Conservation (phyloP, 2,888 invertebrate species). For the Xanthia togata region DNA sequence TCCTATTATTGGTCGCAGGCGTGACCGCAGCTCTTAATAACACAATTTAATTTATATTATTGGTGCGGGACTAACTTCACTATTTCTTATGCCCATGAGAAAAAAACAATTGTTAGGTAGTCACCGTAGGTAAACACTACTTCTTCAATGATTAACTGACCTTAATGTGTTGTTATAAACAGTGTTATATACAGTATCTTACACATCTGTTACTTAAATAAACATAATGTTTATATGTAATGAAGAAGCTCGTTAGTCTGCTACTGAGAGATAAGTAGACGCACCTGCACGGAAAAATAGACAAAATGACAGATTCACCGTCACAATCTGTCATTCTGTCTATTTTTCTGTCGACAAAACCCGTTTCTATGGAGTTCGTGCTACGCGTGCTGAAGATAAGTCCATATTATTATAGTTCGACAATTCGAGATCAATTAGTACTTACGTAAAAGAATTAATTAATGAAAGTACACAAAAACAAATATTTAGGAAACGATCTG, state of each 20-base stretch:
- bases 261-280: too few relatives aligned
- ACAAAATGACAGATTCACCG: too few relatives aligned
- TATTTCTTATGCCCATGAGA: neutral
- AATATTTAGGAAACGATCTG: neutral
- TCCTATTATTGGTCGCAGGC: conserved; percentile 11
- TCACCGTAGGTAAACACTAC: neutral
- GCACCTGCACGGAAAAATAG: too few relatives aligned
- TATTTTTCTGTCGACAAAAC: too few relatives aligned
- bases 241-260: too few relatives aligned
- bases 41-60: conserved; percentile 14
- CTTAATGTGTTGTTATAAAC: neutral
- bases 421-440: neutral
- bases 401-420: neutral
- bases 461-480: neutral
- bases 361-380: too few relatives aligned
- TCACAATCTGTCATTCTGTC: too few relatives aligned
- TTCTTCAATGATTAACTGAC: neutral
- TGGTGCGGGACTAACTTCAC: neutral
- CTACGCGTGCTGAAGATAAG: too few relatives aligned
- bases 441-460: neutral
- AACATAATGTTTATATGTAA: neutral
- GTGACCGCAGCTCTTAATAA: conserved; percentile 23
- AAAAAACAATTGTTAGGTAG: neutral
- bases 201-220: neutral
- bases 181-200: neutral